Base-by-base conservation (phyloP, 30 jellyfish, hydroid and myxozoan genomes). In the Sanderia malayensis region DNA sequence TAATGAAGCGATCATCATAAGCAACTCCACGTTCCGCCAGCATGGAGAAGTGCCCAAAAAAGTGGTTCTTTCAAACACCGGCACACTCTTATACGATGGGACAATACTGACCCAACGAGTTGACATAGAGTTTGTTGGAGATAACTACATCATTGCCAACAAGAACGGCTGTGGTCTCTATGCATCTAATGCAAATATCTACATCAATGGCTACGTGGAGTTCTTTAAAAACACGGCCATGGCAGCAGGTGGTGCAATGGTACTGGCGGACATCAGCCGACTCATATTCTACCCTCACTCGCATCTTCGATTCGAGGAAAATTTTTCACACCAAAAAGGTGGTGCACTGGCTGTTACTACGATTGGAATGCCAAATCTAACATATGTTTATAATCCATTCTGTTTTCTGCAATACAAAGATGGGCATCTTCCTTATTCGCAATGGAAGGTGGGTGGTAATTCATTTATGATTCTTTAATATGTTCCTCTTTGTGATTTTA, bases 381-480 rank as follows among this genome's bases (percentile, higher is more conserved):
- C 85, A 0, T 82, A 89, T 49, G 59, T 66, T 25, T 66, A 74
- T 76, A 89, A 89, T 44, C 97, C 97, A 47, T 76, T 80, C 31
- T 89, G 97, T 58, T 89, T 89, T 31, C 68, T 89, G 15, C 93
- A 81, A 67, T 89, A 89, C 30, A 57, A 63, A 20, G 76, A 49
- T 18, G 62, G 31, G 31, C 47, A 49, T 34, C 61, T 46, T 27
- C 97, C 97, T 19, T 73, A 95, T 23, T 82, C 95, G 24, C 32
- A 82, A 60, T 89, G 97, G 97, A 66, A 89, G 41, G 97, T 89
- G 58, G 73, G 94, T 87, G 31, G n/a, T n/a, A n/a, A n/a, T n/a
- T n/a, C n/a, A n/a, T n/a, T n/a, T n/a, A n/a, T n/a, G n/a, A n/a
- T n/a, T n/a, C n/a, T n/a, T n/a, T n/a, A n/a, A 24, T 20, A 2